A percentile compares a stretch with the other conserved stretches of the same genome.
Conservation (phyloP, 1,140 invertebrate species). For the Heliconius congener region DNA sequence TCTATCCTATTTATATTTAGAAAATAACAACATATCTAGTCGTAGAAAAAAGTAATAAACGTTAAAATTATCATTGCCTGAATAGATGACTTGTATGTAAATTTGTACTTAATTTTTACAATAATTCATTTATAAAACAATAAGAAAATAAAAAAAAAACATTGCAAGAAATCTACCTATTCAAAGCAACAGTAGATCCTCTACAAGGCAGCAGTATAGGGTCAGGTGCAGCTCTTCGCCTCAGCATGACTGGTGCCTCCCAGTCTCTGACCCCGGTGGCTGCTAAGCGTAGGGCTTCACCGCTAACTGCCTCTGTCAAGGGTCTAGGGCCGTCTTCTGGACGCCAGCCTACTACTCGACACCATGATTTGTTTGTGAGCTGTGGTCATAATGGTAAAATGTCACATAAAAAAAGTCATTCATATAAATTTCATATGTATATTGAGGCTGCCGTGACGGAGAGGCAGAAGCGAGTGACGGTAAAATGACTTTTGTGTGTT, state of each 20-base stretch:
- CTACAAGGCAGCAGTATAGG: slow-evolving; percentile 89
- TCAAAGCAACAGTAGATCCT: slow-evolving; percentile 85
- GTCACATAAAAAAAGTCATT: background rate
- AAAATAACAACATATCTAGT: background rate
- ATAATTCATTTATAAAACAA: too few species aligned
- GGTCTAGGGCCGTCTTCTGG: slow-evolving; percentile 90
- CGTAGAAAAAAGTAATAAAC: too few species aligned
- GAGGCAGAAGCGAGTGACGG: too few species aligned
- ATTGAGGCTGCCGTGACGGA: too few species aligned
- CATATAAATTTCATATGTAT: too few species aligned
- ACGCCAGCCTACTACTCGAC: slow-evolving; percentile 88
- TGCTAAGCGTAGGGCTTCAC: slow-evolving; percentile 82
- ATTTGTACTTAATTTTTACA: too few species aligned
- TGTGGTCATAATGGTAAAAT: slow-evolving; percentile 66
- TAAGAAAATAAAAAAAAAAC: too few species aligned
- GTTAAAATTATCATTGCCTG: too few species aligned
- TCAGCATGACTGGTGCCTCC: slow-evolving; percentile 91
- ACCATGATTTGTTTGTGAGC: slow-evolving; percentile 91
- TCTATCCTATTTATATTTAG: background rate
- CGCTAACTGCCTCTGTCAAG: slow-evolving; percentile 77
- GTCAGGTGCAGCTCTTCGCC: slow-evolving; percentile 89
- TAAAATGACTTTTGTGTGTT: too few species aligned
- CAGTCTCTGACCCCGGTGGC: slow-evolving; percentile 89
- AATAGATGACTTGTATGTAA: too few species aligned
- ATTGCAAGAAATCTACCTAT: slow-evolving; percentile 41